Evolutionary conservation across 2,797 vertebrate genomes (phyloP), one percentile per base, ranked within the genome.

Genomic region (Coregonus sp.): DNA sequence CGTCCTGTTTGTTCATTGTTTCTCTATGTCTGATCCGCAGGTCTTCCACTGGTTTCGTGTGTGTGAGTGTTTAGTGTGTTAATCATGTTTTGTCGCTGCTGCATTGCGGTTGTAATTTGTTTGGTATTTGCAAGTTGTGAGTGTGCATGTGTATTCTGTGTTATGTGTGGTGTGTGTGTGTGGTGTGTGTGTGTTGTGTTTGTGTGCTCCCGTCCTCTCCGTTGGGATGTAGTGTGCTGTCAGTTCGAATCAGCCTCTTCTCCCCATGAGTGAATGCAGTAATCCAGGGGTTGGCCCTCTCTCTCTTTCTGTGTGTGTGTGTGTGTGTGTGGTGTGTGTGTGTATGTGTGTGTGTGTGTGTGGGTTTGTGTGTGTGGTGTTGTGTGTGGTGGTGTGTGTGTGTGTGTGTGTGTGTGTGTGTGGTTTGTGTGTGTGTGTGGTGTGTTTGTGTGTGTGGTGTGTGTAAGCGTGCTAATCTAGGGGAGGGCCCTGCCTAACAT

Each of bases 231-330:
- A 87, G 86, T 85, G 84, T 87, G 87, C 95, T 97, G 96, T 97
- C 97, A 83, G 90, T 92, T 95, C 94, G 83, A 89, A 98, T 98
- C 95, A 98, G 91, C 92, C 90, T 98, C 96, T 94, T 94, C 95
- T 96, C 93, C 90, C 95, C 96, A 95, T 96, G 96, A 96, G 92
- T 95, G 95, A 97, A 92, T 94, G 91, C 90, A 92, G 92, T 96
- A 96, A 97, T 97, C 95, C 95, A 92, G 92, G 89, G 91, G 92
- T 90, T 90, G 89, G 90, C 85, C 87, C 82, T 59, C 70, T 59
- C 82, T 15, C n/a, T 66, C 35, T 35, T 4, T 35, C 4, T 25
- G 61, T 12, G 18, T 25, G 61, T 12, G 69, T 47, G 37, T 54
- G 18, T 54, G 70, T 33, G 70, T 31, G 66, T 67, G 65, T 20